Percentiles rank a stretch among this genome's conserved stretches.
These are phyloP conservation scores for Ataeniobius toweri DNA, from an alignment of 2,797 vertebrate genomes.

Conservation along the genomic window DNA sequence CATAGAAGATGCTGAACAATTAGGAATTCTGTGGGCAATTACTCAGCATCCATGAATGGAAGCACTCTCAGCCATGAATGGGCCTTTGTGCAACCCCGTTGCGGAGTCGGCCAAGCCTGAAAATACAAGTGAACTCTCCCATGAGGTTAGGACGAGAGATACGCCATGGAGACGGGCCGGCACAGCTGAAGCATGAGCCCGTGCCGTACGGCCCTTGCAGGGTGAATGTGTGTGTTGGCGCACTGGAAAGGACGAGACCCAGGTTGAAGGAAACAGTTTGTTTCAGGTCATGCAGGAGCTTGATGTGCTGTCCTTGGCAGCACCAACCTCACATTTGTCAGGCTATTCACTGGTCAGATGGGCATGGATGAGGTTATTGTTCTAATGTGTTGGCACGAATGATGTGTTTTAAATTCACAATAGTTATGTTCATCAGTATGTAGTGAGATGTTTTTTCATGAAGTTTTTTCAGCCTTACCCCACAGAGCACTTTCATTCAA, in stretches of 20 bases:
- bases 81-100: slow-evolving; percentile 77
- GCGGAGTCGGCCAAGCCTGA: slow-evolving; percentile 65
- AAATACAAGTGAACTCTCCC: slow-evolving; percentile 79
- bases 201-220: slow-evolving; percentile 31
- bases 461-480: neutral
- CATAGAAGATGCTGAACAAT: slow-evolving; percentile 81
- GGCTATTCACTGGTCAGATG: slow-evolving; percentile 34
- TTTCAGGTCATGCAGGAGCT: slow-evolving; percentile 48
- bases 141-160: slow-evolving; percentile 76
- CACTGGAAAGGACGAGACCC: slow-evolving; percentile 30
- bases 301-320: slow-evolving; percentile 50
- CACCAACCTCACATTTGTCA: slow-evolving; percentile 6
- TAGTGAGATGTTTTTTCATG: neutral
- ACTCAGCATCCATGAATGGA: slow-evolving; percentile 79
- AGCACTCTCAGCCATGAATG: slow-evolving; percentile 78
- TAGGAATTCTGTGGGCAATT: slow-evolving; percentile 79
- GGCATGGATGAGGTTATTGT: slow-evolving; percentile 33
- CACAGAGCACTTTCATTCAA: neutral
- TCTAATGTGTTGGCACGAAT: slow-evolving; percentile 20
- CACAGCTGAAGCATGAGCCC: slow-evolving; percentile 66
- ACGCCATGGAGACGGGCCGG: slow-evolving; percentile 69
- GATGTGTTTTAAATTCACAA: slow-evolving; percentile 9
- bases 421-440: neutral
- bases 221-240: slow-evolving; percentile 30
- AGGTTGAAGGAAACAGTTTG: slow-evolving; percentile 49